Percentiles rank a stretch among this genome's conserved stretches.
These are phyloP conservation scores for Brachionus manjavacas DNA, from an alignment of 1,140 invertebrate genomes.

Conservation along the genomic window DNA sequence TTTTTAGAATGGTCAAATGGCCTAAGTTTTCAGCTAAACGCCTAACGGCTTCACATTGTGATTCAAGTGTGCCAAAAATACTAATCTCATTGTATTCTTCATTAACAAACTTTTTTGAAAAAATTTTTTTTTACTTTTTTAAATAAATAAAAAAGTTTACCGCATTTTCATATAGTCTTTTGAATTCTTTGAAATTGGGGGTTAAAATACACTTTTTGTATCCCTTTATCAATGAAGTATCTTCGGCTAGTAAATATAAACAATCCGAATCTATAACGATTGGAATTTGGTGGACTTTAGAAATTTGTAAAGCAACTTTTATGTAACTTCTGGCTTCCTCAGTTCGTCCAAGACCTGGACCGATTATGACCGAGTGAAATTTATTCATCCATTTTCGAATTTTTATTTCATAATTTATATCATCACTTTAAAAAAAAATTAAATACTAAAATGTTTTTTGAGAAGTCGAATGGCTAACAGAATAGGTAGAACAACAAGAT, in stretches of 20 bases:
- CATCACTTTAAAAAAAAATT: background rate
- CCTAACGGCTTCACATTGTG: constrained; percentile 49
- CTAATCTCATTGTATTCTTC: constrained; percentile 5
- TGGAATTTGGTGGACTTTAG: constrained; percentile 44
- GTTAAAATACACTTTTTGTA: constrained; percentile 79
- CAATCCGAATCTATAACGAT: constrained; percentile 65
- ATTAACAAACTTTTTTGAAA: background rate
- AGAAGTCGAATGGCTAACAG: constrained; percentile 53
- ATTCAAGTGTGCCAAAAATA: background rate
- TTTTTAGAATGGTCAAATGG: constrained; percentile 69
- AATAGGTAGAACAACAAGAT: constrained; percentile 89
- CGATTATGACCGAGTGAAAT: constrained; percentile 81
- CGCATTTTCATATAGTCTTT: constrained; percentile 65
- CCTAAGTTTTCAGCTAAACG: constrained; percentile 1
- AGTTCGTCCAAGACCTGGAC: constrained; percentile 80
- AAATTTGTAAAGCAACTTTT: constrained; percentile 42
- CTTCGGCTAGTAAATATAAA: constrained; percentile 72
- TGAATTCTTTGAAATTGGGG: constrained; percentile 87
- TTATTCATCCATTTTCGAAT: constrained; percentile 67
- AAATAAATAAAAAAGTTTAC: constrained; percentile 46
- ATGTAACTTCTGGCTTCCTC: background rate
- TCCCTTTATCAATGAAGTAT: constrained; percentile 69
- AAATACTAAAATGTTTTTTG: background rate
- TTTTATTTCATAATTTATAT: background rate
- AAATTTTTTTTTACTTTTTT: background rate